These are phyloP conservation scores for Nomada goodeniana DNA, from an alignment of 2,888 invertebrate species.

Conservation along the genomic window DNA sequence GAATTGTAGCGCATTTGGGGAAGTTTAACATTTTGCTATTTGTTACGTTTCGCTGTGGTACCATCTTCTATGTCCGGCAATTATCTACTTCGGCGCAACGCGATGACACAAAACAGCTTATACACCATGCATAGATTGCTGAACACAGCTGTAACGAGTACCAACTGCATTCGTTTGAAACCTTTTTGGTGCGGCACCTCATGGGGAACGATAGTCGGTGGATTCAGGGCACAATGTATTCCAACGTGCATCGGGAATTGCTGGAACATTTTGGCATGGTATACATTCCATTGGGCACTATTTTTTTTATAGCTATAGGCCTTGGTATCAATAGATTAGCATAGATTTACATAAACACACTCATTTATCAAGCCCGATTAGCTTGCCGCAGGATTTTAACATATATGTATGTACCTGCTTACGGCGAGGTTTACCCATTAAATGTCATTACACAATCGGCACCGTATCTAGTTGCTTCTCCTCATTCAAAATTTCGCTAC, in stretches of 20 bases:
- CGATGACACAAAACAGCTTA: conserved; percentile 15
- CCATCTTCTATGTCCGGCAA: conserved; percentile 23
- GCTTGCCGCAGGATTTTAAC: no score
- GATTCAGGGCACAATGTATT: conserved; percentile 28
- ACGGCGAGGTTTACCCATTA: no score
- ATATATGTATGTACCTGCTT: no score
- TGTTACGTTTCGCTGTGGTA: conserved; percentile 8
- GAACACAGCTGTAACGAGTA: conserved; percentile 40
- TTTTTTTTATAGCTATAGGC: neutral
- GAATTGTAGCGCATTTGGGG: no score
- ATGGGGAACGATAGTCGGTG: neutral
- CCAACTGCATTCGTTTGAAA: conserved; percentile 7
- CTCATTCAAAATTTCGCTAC: no score
- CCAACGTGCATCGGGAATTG: conserved; percentile 1
- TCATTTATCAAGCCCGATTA: no score
- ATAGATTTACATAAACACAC: neutral
- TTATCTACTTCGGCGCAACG: conserved; percentile 14
- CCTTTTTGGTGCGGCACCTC: neutral
- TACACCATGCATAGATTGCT: conserved; percentile 25
- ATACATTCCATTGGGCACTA: neutral
- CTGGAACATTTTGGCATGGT: neutral
- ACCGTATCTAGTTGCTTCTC: no score
- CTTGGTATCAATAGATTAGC: neutral
- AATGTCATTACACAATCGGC: no score
- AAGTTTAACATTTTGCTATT: neutral